These are phyloP conservation scores for Cyclargus thomasi DNA, from an alignment of 1,140 invertebrate species.

Conservation along the genomic window DNA sequence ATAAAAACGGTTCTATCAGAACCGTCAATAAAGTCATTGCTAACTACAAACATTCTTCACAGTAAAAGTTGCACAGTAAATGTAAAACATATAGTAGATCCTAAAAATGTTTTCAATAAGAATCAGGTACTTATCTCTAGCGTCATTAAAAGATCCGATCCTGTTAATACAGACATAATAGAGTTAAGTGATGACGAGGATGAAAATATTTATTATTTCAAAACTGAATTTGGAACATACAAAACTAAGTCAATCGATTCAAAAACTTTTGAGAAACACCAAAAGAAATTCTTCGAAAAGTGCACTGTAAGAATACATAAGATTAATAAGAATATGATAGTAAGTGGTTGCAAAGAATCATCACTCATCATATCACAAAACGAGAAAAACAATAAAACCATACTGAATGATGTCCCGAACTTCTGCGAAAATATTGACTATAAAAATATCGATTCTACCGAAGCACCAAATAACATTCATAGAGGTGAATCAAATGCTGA, in stretches of 20 bases:
- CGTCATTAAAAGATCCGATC: not conserved
- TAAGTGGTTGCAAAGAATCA: not conserved
- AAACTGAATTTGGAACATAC: conserved; percentile 51
- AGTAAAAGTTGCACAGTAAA: conserved; percentile 48
- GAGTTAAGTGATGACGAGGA: conserved; percentile 62
- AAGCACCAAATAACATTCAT: not conserved
- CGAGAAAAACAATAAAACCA: not conserved
- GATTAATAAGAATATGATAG: conserved; percentile 5
- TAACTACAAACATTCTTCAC: conserved; percentile 37
- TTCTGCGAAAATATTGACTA: not conserved
- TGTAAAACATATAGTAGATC: conserved; percentile 39
- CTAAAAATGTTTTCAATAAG: conserved; percentile 22
- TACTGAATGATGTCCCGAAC: not conserved
- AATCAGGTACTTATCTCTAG: conserved; percentile 21
- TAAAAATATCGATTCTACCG: not conserved
- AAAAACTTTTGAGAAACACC: conserved; percentile 38
- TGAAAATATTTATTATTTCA: conserved; percentile 29
- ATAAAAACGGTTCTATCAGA: conserved; percentile 47
- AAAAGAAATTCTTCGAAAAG: conserved; percentile 44
- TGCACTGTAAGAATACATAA: conserved; percentile 35
- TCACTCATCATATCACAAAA: not conserved
- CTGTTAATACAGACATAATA: conserved; percentile 40
- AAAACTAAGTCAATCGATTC: conserved; percentile 30
- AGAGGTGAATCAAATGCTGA: not conserved
- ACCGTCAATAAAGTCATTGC: conserved; percentile 37